phyloP scores from a whole-genome alignment of 2,113 vertebrate genomes.

The Climacteris rufus region DNA sequence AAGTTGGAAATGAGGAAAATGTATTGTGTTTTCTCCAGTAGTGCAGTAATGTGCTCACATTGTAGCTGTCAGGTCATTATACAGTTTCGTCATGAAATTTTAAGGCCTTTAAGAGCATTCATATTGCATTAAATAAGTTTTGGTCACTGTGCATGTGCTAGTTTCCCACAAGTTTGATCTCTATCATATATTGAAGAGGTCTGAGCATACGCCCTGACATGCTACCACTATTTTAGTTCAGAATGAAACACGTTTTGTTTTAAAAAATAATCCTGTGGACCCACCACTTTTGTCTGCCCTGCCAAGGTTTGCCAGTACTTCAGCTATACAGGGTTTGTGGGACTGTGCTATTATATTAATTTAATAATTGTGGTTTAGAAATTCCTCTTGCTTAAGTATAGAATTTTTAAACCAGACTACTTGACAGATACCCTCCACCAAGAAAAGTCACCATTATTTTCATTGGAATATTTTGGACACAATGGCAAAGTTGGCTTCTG shows the following conservation, averaged over 20 bases:
- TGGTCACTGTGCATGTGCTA: not conserved
- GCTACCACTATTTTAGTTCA: not conserved
- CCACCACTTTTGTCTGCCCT: not conserved
- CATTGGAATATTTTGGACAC: not conserved
- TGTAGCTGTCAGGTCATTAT: not conserved
- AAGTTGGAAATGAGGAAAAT: not conserved
- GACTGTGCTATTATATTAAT: not conserved
- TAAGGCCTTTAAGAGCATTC: not conserved
- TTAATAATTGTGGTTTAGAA: not conserved
- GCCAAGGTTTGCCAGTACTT: not conserved
- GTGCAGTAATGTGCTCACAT: not conserved
- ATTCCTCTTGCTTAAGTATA: not conserved
- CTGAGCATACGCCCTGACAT: not conserved
- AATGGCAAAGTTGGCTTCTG: not conserved
- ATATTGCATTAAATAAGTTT: not conserved
- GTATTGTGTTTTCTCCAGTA: not conserved
- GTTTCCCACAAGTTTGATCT: not conserved
- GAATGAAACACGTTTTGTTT: not conserved
- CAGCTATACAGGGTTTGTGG: not conserved
- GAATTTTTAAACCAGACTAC: not conserved
- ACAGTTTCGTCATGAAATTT: not conserved
- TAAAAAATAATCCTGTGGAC: not conserved
- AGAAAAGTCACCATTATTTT: not conserved
- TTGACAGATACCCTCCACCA: not conserved
- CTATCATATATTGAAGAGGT: not conserved